Evolutionary conservation across 2,113 vertebrate species (phyloP), one percentile per base, ranked within the genome.

Genomic region (Rhizomys pruinosus): DNA sequence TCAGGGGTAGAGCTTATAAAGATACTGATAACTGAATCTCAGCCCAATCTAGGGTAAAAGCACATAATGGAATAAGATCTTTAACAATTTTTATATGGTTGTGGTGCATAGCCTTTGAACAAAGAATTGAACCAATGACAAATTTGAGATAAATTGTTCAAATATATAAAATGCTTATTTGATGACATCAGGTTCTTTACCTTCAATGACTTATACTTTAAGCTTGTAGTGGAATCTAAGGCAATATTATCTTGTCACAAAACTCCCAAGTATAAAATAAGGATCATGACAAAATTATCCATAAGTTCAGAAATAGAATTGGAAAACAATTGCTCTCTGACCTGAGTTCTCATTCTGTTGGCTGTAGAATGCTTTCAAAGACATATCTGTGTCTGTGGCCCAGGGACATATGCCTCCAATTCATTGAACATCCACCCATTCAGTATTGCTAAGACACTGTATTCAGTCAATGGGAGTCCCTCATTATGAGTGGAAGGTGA

Each of bases 11-110:
- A 42, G 25, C 37, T 66, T 84, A 44, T 37, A 42, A 59, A 42
- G 79, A 10, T 23, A 37, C 1, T 34, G 27, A 68, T 2, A 27
- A 6, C 55, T 52, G 39, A 23, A 1, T 55, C 16, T 27, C 1
- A 76, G 69, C 2, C 29, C 22, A 4, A 2, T 13, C 6, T 4
- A 79, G 23, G 9, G 22, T 42, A 4, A 5, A 9, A 0, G n/a
- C 11, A 34, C 11, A n/a, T 0, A n/a, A 7, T 42, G 32, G 27
- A 5, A 13, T 55, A 81, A 42, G 32, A 59, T 76, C 34, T 52
- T 79, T n/a, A 71, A 42, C 61, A 90, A 5, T 52, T 86, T 92
- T 34, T 59, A n/a, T 34, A 34, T 22, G 32, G 17, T 37, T 68
- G 55, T 86, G 79, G 69, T 25, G 0, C 11, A 63, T 7, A 52